Base-by-base conservation (phyloP, 37 sponge, comb jelly and placozoan genomes). In the Spongilla lacustris region DNA sequence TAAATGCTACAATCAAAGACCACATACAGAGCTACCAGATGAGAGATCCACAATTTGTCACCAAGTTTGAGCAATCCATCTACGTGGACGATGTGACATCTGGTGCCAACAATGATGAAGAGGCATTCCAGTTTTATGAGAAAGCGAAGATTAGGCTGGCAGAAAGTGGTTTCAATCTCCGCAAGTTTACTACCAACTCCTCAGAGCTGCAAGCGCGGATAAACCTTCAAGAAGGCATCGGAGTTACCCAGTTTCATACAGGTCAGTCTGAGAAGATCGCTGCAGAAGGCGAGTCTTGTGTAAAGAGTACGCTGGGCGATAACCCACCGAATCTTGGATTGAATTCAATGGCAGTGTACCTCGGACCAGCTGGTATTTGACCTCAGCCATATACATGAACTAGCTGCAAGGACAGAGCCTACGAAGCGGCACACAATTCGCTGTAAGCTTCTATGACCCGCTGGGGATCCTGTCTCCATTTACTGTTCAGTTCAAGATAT, bases 381-480 rank as follows among this genome's bases (percentile, higher is more conserved):
- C 38, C 35, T 77, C 30, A 27, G 28, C 2, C 21, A 33, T 33
- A 37, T 77, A 32, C 24, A 32, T 34, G 38, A 67, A 25, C n/a
- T 36, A 22, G 70, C 37, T 34, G 13, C 36, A n/a, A 68, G 21
- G 23, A 3, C 37, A 25, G 27, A 29, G 29, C 78, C 78, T 30
- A 67, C 86, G 35, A 85, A 85, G 78, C 30, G 86, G 35, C n/a
- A 24, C 21, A 36, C 77, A n/a, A 76, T 85, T 34, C 17, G 69
- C 76, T 67, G 46, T 69, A 5, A 28, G 38, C 27, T 77, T 76
- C 66, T 85, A 83, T 73, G 84, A 85, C 36, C 86, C 86, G 29
- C 27, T 85, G 35, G 86, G 86, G 21, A 35, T 85, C 36, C 78
- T 85, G 24, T 72, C 86, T 17, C 86, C 84, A 8, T 28, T 83